Base-by-base conservation (phyloP, 2,797 vertebrate species). In the Chloroceryle amazona region DNA sequence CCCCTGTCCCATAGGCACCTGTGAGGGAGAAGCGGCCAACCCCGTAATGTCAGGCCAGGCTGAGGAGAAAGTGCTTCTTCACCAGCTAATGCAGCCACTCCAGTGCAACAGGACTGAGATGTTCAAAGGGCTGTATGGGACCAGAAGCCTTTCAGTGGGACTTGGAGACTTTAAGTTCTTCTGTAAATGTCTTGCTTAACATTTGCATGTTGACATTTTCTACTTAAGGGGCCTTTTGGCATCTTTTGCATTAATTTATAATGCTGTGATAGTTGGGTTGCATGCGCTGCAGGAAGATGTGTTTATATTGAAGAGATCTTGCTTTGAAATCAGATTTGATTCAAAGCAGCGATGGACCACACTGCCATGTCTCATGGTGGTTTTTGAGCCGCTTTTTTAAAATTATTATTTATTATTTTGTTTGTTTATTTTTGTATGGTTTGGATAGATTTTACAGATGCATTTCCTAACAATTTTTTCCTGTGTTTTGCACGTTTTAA, bases 151-250 rank as follows among this genome's bases (percentile, higher is more conserved):
- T 71, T 47, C 78, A 28, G 31, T 26, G 63, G 57, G 31, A 76
- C 47, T 8, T 35, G 60, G 52, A 55, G 41, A 28, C 46, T 86
- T 72, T 5, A 47, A 65, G 37, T 58, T 26, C 83, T 84, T 41
- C 63, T 35, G 41, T 79, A 49, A 49, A 67, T 73, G 63, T 79
- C 55, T 55, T 51, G 46, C 46, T 84, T 76, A 68, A 35, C 21
- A 9, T 79, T 37, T 58, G 25, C 18, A 8, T 39, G 46, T 72
- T 84, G 81, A 92, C 70, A 28, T 95, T 82, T 96, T 70, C 80
- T 83, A 91, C 91, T 89, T 91, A 72, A 71, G 84, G 86, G 89
- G 57, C 81, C 52, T 88, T 83, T 74, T 73, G 66, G 76, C 62
- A 55, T 90, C 68, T 92, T 78, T 47, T 42, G 51, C 79, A 78